A percentile compares a stretch with the other conserved stretches of the same genome.
Evolutionary conservation across 2,797 vertebrate species (phyloP).

Genomic region (Rhabdomys pumilio): DNA sequence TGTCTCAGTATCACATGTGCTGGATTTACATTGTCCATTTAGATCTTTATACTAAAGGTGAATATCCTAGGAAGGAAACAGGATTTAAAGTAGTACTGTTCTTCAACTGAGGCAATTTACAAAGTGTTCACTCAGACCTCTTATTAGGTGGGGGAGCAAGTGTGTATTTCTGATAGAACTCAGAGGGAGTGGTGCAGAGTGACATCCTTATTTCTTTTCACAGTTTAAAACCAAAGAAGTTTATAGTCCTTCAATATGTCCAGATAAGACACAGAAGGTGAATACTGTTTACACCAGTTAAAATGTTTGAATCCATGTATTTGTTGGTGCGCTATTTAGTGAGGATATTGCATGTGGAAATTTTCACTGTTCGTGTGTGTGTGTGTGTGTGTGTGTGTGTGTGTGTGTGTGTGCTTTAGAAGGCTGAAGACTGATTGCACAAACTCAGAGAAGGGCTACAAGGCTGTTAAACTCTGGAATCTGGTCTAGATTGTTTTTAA

Average conservation of each 20-base stretch:
- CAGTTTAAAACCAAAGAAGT: not conserved
- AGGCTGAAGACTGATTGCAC: not conserved
- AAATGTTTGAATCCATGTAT: not conserved
- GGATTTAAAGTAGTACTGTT: not conserved
- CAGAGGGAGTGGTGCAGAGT: not conserved
- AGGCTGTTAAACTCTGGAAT: not conserved
- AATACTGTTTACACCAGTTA: not conserved
- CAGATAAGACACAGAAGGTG: not conserved
- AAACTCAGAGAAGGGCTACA: not conserved
- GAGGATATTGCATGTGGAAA: not conserved
- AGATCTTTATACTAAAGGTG: not conserved
- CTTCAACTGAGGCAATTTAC: not conserved
- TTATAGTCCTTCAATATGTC: not conserved
- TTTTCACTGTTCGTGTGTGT: not conserved
- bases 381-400: not conserved
- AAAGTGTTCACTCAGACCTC: not conserved
- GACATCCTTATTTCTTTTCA: not conserved
- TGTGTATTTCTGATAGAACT: not conserved
- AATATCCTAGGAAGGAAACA: not conserved
- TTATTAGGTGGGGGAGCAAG: not conserved
- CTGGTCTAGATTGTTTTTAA: not conserved
- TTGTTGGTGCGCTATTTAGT: not conserved
- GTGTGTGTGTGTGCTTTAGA: not conserved
- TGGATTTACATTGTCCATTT: not conserved
- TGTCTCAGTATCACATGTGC: not conserved